A percentile compares a stretch with the other conserved stretches of the same genome.
These are phyloP conservation scores for Apodemus speciosus DNA, from an alignment of 2,113 vertebrate species.

Conservation along the genomic window DNA sequence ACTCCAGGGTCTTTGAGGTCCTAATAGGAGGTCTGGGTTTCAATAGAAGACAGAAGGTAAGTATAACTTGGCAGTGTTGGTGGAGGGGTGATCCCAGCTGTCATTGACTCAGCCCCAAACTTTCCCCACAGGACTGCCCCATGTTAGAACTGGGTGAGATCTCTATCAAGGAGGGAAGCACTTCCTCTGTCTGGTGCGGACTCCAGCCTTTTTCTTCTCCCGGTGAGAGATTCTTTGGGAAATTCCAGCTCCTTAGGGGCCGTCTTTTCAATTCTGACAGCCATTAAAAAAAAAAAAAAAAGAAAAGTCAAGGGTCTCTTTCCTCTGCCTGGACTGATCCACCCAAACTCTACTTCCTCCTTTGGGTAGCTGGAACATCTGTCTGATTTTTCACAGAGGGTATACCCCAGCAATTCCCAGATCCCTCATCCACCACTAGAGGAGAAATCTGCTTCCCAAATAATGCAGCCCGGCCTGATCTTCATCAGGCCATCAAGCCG, in stretches of 20 bases:
- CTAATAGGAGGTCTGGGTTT: neutral
- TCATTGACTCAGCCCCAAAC: neutral
- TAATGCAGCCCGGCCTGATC: no score
- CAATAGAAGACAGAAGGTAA: neutral
- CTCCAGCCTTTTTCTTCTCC: neutral
- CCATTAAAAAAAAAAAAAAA: no score
- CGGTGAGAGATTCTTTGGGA: neutral
- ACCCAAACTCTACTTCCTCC: neutral
- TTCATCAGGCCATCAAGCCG: neutral
- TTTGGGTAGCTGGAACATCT: neutral
- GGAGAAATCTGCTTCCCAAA: neutral
- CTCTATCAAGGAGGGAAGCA: neutral
- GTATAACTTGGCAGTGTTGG: neutral
- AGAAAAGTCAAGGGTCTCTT: neutral
- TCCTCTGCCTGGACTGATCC: neutral
- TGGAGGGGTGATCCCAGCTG: neutral
- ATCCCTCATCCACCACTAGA: neutral
- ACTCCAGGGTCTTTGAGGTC: neutral
- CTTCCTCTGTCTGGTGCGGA: neutral
- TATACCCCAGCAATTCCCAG: neutral
- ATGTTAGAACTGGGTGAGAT: neutral
- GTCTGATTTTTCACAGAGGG: neutral
- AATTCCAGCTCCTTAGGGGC: neutral
- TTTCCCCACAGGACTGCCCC: neutral
- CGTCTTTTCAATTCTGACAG: neutral